Percentiles rank a stretch among this genome's conserved stretches.
Evolutionary conservation across 2,113 vertebrate species (phyloP).

Genomic region (Triplophysa tibetana): DNA sequence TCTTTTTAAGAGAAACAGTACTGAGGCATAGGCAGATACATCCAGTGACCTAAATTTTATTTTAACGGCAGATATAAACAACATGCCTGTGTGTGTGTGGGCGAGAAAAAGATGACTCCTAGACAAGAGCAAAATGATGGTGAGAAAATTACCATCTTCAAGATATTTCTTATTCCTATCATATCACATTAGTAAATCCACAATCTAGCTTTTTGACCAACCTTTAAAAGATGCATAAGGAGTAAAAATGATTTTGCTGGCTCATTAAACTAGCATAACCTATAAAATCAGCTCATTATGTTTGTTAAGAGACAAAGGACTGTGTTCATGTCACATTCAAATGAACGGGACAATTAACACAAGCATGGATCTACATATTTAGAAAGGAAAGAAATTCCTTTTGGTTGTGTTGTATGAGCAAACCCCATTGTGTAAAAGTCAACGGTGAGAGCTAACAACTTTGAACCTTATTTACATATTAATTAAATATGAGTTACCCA

Average conservation of each 20-base stretch:
- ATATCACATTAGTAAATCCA: no score
- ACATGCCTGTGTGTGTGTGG: not conserved
- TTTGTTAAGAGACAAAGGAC: no score
- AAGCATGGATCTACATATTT: no score
- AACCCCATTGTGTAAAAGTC: no score
- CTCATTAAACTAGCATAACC: not conserved
- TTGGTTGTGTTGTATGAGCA: not conserved
- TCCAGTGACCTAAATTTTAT: not conserved
- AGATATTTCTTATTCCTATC: no score
- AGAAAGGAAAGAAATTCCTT: no score
- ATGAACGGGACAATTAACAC: no score
- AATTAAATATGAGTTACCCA: slow-evolving; percentile 31
- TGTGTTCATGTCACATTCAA: no score
- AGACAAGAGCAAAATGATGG: not conserved
- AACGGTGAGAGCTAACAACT: not conserved
- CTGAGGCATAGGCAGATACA: not conserved
- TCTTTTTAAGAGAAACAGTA: not conserved
- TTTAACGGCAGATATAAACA: not conserved
- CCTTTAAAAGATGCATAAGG: not conserved
- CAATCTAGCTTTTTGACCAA: no score
- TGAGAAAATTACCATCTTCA: no score
- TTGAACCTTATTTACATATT: not conserved
- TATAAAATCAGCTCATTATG: not conserved
- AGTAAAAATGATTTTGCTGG: not conserved
- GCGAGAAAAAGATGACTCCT: not conserved